These are phyloP conservation scores for rabbit (Oryctolagus cuniculus) DNA, from an alignment of 2,113 vertebrate genomes.

Conservation along the genomic window DNA sequence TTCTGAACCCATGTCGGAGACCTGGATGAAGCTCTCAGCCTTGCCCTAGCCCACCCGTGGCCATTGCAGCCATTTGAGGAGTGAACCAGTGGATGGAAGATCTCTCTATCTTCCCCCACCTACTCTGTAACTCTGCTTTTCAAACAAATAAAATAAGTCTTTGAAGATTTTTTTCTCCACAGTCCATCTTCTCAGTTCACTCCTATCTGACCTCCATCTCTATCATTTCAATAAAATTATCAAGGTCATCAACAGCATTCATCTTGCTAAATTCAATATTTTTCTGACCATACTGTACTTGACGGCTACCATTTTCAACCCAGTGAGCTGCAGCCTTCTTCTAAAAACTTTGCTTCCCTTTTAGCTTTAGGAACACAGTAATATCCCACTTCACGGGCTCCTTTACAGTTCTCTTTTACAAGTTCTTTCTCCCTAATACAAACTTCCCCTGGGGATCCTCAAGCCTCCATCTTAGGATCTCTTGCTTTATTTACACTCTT, in stretches of 20 bases:
- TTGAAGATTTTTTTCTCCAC: neutral
- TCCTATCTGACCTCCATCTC: neutral
- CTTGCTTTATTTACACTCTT: neutral
- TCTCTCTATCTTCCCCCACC: too few species aligned
- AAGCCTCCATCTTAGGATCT: neutral
- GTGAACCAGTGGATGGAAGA: too few species aligned
- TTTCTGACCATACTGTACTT: neutral
- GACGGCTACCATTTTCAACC: slow-evolving; percentile 24
- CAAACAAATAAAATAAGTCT: neutral
- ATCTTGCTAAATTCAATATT: neutral
- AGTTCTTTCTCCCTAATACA: neutral
- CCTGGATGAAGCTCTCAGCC: too few species aligned
- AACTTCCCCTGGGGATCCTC: neutral
- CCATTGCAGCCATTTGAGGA: too few species aligned
- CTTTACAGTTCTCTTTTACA: neutral
- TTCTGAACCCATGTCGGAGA: too few species aligned
- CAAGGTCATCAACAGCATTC: neutral
- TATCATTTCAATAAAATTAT: slow-evolving; percentile 12
- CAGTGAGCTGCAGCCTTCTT: neutral
- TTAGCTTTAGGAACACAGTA: neutral
- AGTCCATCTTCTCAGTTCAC: slow-evolving; percentile 14
- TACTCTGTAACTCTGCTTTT: too few species aligned
- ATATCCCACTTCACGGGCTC: neutral
- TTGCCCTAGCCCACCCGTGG: too few species aligned
- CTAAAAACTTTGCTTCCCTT: neutral